These are phyloP conservation scores for Tridacna gigas DNA, from an alignment of 2,888 invertebrate genomes.

Conservation along the genomic window DNA sequence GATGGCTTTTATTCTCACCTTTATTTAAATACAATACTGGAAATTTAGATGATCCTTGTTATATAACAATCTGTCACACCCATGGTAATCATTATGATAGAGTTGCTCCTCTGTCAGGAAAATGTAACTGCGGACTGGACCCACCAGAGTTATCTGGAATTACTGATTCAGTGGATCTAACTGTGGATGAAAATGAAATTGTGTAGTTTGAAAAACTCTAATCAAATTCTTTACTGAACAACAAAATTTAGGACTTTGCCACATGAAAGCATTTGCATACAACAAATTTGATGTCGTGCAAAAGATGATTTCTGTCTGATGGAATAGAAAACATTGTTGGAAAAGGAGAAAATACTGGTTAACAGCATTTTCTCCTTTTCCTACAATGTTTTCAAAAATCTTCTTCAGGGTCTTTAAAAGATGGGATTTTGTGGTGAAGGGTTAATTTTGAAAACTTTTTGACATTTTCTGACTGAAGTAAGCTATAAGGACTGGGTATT, in stretches of 20 bases:
- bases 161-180: conserved; percentile 70
- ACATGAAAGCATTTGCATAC: too few species aligned
- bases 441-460: too few species aligned
- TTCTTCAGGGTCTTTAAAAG: too few species aligned
- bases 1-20: conserved; percentile 77
- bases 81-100: conserved; percentile 81
- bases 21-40: conserved; percentile 58
- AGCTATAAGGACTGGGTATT: background rate
- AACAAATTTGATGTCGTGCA: too few species aligned
- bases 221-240: background rate
- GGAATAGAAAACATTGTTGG: too few species aligned
- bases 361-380: too few species aligned
- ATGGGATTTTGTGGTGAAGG: too few species aligned
- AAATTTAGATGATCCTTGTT: conserved; percentile 65
- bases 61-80: conserved; percentile 78
- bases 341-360: too few species aligned
- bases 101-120: conserved; percentile 62
- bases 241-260: background rate
- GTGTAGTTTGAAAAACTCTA: conserved; percentile 15
- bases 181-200: conserved; percentile 54
- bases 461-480: background rate
- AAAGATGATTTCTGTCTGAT: too few species aligned
- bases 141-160: conserved; percentile 73
- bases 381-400: too few species aligned
- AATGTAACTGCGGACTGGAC: conserved; percentile 74